Base-by-base conservation (phyloP, 2,113 vertebrate species). In the Onychostoma macrolepis region DNA sequence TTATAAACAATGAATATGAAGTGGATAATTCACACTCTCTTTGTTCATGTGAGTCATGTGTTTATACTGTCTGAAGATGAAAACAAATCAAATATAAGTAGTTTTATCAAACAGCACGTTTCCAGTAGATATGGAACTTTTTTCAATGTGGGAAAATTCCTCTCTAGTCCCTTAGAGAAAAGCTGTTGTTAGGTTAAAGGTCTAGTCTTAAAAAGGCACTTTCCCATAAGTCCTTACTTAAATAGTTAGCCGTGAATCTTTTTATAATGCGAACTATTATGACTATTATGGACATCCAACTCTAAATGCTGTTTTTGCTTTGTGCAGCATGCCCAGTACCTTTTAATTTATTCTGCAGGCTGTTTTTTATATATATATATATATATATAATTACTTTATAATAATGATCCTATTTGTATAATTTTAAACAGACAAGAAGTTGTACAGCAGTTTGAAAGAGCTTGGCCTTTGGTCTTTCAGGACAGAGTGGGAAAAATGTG, bases 121-220 rank as follows among this genome's bases (percentile, higher is more conserved):
- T 71, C 87, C 41, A 63, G 67, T 26, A 65, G 43, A 80, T 86
- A n/a, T 82, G 76, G 85, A 90, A 90, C 82, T 78, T 53, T 89
- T 88, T 86, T 19, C 71, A 9, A 90, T 63, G 87, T 94, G 93
- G 92, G 93, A 94, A 94, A 89, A 91, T 90, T 90, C 87, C 84
- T 72, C 58, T 28, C 50, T 75, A 85, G 45, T 75, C 89, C 91
- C 90, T n/a, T 7, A 74, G 88, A 81, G 90, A 69, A 48, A 80
- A 87, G 63, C 80, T 58, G 36, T 17, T 48, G 74, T 24, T 53
- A 50, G 80, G 82, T 53, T 84, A 88, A 85, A 75, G 38, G 21
- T 86, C 85, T 88, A 48, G 13, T 72, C 80, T 85, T 50, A 2
- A 48, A 48, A 89, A 83, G 84, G 82, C 33, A 12, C 36, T 48